phyloP scores from a whole-genome alignment of 1,140 invertebrate species.

The Arion vulgaris region DNA sequence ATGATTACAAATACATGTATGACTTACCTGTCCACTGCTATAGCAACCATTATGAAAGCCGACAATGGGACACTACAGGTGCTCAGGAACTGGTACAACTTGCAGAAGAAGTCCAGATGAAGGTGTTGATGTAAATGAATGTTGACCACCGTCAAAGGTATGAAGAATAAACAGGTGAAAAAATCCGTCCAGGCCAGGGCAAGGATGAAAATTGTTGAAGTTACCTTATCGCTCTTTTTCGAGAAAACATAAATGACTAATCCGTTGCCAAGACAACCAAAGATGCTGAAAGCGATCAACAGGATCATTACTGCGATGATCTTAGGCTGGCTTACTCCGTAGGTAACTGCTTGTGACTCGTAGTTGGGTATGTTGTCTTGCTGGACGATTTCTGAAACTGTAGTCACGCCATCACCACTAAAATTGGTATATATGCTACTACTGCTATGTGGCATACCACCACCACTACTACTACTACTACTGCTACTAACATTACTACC shows the following conservation, averaged over 20 bases:
- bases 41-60: conserved; percentile 70
- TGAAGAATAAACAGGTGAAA: conserved; percentile 62
- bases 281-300: conserved; percentile 49
- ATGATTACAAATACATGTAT: conserved; percentile 65
- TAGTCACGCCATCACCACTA: background rate
- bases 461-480: background rate
- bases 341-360: background rate
- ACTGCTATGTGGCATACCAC: background rate
- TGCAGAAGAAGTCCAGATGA: conserved; percentile 61
- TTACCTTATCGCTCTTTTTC: conserved; percentile 66
- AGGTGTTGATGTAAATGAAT: conserved; percentile 53
- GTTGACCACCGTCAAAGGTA: conserved; percentile 64
- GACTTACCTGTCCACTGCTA: conserved; percentile 66
- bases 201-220: conserved; percentile 70
- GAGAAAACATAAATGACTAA: conserved; percentile 70
- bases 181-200: conserved; percentile 68
- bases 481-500: background rate
- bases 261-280: conserved; percentile 68
- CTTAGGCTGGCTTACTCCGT: conserved; percentile 9
- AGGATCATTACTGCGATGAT: conserved; percentile 23
- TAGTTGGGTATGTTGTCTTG: background rate
- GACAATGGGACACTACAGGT: conserved; percentile 69
- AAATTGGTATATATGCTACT: background rate
- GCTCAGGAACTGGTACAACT: conserved; percentile 67
- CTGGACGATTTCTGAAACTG: background rate